Evolutionary conservation across 1,140 invertebrate genomes (phyloP), one percentile per base, ranked within the genome.

Genomic region (Hypsibius dujardini): DNA sequence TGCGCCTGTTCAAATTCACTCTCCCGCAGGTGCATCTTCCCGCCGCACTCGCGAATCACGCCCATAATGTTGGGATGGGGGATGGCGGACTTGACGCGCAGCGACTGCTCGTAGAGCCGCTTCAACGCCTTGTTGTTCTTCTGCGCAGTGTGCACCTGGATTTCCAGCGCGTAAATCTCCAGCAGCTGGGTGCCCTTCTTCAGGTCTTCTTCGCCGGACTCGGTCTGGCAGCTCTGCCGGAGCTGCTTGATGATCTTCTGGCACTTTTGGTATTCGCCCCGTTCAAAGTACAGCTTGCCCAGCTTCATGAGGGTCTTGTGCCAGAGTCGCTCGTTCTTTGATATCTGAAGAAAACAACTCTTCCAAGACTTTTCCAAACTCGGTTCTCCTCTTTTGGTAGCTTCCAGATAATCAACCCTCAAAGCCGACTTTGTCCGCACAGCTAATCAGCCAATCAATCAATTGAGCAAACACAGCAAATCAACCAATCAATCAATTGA

Each of bases 231-330:
- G 71, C 93, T 97, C 76, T 90, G 87, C 80, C 97, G 94, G 60
- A 99, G 81, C 79, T 98, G 94, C 81, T 97, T 98, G 59, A 98
- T 81, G 78, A 98, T 98, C 82, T 92, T 94, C 60, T 92, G 88
- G 75, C 98, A 80, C 82, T 95, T 95, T 69, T 87, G 88, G 77
- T 90, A 98, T 79, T 99, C 95, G 67, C 86, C 89, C 71, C 93
- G 83, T 81, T 99, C 96, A 80, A 94, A 98, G 80, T 98, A 98
- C 2, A 99, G 80, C 80, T 98, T 99, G 45, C 94, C 96, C 74
- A 99, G 80, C 83, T 99, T 99, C 1, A 94, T 98, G 78, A 98
- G 98, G 2, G 96, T 99, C 83, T 99, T 98, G 79, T 99, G 99
- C 96, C 96, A 99, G 47, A 98, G 81, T 75, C 96, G 84, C 81